Percentiles rank a stretch among this genome's conserved stretches.
Evolutionary conservation across 2,113 vertebrate genomes (phyloP).

Genomic region (Perca flavescens): DNA sequence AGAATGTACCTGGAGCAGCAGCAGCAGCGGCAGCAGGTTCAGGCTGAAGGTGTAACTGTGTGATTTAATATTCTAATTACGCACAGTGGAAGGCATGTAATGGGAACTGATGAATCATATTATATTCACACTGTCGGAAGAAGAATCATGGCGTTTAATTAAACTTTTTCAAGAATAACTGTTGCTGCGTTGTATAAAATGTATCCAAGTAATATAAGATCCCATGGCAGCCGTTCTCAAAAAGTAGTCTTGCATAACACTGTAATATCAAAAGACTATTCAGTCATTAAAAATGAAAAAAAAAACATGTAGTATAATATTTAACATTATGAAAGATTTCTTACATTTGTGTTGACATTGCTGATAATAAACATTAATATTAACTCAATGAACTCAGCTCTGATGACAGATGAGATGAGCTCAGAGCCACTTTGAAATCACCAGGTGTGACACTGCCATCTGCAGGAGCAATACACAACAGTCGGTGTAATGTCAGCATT

Average conservation of each 20-base stretch:
- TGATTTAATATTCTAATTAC: slow-evolving; percentile 71
- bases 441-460: slow-evolving; percentile 75
- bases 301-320: slow-evolving; percentile 29
- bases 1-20: slow-evolving; percentile 50
- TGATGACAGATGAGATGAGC: slow-evolving; percentile 17
- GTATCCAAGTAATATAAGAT: slow-evolving; percentile 70
- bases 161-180: slow-evolving; percentile 51
- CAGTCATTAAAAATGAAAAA: slow-evolving; percentile 37
- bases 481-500: not conserved
- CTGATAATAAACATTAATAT: not conserved
- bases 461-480: slow-evolving; percentile 45
- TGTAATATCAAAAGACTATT: slow-evolving; percentile 21
- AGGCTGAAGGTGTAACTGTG: slow-evolving; percentile 41
- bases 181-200: slow-evolving; percentile 53
- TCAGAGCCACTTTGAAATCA: slow-evolving; percentile 15
- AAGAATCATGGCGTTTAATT: slow-evolving; percentile 70
- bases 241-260: slow-evolving; percentile 4
- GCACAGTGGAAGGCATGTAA: slow-evolving; percentile 45
- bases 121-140: slow-evolving; percentile 56
- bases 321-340: not conserved
- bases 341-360: not conserved
- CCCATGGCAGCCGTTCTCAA: slow-evolving; percentile 42
- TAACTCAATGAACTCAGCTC: not conserved
- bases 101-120: slow-evolving; percentile 51
- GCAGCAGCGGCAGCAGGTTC: slow-evolving; percentile 32